Percentiles rank a stretch among this genome's conserved stretches.
Evolutionary conservation across 2,888 invertebrate species (phyloP).

Genomic region (Halocaridina rubra): DNA sequence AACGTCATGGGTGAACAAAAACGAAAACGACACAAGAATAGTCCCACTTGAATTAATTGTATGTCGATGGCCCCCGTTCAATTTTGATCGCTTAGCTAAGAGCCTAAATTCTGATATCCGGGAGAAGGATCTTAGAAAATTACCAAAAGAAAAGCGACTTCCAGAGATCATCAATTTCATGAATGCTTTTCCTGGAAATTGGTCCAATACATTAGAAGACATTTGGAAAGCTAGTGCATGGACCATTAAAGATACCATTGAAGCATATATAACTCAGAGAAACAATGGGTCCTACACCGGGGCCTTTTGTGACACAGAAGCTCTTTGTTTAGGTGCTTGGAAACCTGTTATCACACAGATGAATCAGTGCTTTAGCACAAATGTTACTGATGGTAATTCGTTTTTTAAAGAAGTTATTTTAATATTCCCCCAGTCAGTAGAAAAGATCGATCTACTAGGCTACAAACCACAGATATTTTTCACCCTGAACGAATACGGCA

Average conservation of each 20-base stretch:
- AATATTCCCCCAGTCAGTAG: slow-evolving; percentile 3
- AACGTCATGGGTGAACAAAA: not conserved
- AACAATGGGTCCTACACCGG: no score
- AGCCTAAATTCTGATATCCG: not conserved
- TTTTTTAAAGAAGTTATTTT: not conserved
- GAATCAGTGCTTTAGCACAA: slow-evolving; percentile 11
- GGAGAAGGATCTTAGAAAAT: not conserved
- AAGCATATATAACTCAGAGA: no score
- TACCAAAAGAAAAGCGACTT: slow-evolving; percentile 2
- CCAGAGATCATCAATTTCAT: not conserved
- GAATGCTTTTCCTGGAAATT: slow-evolving; percentile 23
- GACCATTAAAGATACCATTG: slow-evolving; percentile 21
- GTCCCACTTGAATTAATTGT: not conserved
- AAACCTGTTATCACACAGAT: slow-evolving; percentile 26
- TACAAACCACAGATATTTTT: slow-evolving; percentile 4
- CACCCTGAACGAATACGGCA: not conserved
- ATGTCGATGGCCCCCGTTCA: slow-evolving; percentile 33
- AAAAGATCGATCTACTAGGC: not conserved
- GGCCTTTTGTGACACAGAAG: no score
- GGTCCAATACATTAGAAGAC: slow-evolving; percentile 2
- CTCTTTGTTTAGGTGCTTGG: no score
- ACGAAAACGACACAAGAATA: not conserved
- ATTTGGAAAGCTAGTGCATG: slow-evolving; percentile 16
- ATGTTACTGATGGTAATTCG: not conserved
- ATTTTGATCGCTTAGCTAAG: not conserved